phyloP scores from a whole-genome alignment of 2,888 invertebrate species.

The Clunio marinus region DNA sequence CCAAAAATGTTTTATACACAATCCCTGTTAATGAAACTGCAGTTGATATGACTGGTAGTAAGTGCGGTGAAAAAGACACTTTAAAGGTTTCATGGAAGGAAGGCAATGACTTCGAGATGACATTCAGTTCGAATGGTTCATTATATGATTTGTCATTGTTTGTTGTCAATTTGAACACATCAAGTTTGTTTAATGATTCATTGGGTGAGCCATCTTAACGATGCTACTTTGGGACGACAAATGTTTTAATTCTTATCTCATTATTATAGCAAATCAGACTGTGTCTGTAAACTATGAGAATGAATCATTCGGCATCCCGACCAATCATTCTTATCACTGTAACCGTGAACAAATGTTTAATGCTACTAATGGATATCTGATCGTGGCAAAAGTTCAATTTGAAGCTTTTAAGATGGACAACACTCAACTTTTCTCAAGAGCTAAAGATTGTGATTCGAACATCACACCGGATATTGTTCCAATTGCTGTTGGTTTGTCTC shows the following conservation, averaged over 20 bases:
- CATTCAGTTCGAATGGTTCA: not conserved
- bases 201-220: not conserved
- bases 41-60: not conserved
- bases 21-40: not conserved
- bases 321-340: constrained; percentile 71
- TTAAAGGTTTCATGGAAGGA: not conserved
- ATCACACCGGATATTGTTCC: constrained; percentile 88
- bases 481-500: constrained; percentile 91
- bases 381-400: constrained; percentile 62
- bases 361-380: constrained; percentile 54
- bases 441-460: constrained; percentile 68
- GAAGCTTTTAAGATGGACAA: constrained; percentile 64
- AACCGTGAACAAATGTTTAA: constrained; percentile 57
- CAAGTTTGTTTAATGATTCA: not conserved
- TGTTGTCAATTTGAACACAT: not conserved
- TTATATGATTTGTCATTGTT: not conserved
- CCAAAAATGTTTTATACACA: not conserved
- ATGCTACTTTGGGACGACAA: not conserved
- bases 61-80: not conserved
- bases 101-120: not conserved
- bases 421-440: constrained; percentile 59
- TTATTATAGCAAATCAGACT: constrained; percentile 46
- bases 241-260: too few relatives aligned
- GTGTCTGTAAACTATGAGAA: constrained; percentile 53
- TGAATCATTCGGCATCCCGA: constrained; percentile 57